phyloP scores from a whole-genome alignment of 2,797 vertebrate genomes.

The Perdix hodgsoniae region DNA sequence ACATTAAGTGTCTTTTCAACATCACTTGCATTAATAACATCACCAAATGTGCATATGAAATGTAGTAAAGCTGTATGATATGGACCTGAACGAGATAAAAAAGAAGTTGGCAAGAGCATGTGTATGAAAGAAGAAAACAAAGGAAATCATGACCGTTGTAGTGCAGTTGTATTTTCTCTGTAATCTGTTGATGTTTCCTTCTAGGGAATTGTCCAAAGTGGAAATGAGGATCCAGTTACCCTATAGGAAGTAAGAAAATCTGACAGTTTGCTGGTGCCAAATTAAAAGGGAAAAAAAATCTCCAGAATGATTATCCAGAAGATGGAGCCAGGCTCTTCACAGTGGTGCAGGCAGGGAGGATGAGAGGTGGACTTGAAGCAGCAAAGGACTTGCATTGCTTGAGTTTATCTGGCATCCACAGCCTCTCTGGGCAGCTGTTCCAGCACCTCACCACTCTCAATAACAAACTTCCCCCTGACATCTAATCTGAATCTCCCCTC shows the following conservation, averaged over 20 bases:
- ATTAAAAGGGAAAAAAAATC: too few species aligned
- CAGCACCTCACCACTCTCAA: too few species aligned
- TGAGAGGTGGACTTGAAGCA: neutral
- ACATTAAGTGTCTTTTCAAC: neutral
- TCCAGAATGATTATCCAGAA: neutral
- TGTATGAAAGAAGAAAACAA: accelerated
- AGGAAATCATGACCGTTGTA: neutral
- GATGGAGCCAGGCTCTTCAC: neutral
- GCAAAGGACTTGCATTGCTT: neutral
- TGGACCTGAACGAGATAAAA: neutral
- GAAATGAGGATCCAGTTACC: neutral
- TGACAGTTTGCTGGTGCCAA: neutral
- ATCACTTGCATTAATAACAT: neutral
- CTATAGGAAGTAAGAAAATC: neutral
- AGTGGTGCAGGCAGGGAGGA: neutral
- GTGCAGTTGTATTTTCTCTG: neutral
- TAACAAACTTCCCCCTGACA: too few species aligned
- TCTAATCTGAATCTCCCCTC: too few species aligned
- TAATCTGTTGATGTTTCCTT: neutral
- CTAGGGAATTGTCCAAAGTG: neutral
- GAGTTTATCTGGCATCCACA: neutral
- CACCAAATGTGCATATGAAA: neutral
- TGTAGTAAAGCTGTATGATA: neutral
- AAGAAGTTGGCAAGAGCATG: neutral
- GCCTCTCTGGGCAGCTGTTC: too few species aligned